Conservation (phyloP, 2,888 invertebrate species). For the Trypoxylon attenuatum region DNA sequence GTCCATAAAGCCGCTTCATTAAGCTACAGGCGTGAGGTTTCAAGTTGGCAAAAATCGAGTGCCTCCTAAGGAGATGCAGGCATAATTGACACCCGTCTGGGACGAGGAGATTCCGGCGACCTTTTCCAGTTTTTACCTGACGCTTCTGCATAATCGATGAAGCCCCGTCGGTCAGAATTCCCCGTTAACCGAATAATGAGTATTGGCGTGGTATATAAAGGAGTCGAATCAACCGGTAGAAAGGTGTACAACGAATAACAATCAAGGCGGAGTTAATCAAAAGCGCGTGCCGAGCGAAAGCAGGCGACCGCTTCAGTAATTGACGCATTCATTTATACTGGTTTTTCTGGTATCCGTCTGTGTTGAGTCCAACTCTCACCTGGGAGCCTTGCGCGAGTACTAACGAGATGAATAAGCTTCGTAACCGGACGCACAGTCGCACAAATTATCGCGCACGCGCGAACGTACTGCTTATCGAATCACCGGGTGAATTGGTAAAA, state of each 20-base stretch:
- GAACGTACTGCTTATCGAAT: not conserved
- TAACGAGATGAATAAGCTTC: conserved; percentile 4
- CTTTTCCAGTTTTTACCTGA: conserved; percentile 2
- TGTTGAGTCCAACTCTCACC: not conserved
- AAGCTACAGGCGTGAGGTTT: not conserved
- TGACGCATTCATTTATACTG: conserved; percentile 20
- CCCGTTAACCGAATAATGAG: conserved; percentile 34
- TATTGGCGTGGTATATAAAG: conserved; percentile 17
- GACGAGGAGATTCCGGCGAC: not conserved
- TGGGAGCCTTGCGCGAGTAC: too few relatives aligned
- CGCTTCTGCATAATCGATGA: conserved; percentile 44
- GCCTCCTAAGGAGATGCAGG: conserved; percentile 27
- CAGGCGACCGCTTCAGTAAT: conserved; percentile 26
- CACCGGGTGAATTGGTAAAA: not conserved
- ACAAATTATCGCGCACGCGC: not conserved
- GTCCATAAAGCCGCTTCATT: not conserved
- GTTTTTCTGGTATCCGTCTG: not conserved
- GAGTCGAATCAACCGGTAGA: conserved; percentile 4
- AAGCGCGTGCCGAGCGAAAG: conserved; percentile 18
- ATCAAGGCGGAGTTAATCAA: conserved; percentile 52
- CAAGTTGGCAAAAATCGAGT: not conserved
- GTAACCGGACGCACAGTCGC: not conserved
- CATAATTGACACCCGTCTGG: conserved; percentile 46
- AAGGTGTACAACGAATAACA: conserved; percentile 40
- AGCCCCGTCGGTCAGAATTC: conserved; percentile 24